A percentile compares a stretch with the other conserved stretches of the same genome.
phyloP scores from a whole-genome alignment of 2,113 vertebrate genomes.

The Catagonus wagneri region DNA sequence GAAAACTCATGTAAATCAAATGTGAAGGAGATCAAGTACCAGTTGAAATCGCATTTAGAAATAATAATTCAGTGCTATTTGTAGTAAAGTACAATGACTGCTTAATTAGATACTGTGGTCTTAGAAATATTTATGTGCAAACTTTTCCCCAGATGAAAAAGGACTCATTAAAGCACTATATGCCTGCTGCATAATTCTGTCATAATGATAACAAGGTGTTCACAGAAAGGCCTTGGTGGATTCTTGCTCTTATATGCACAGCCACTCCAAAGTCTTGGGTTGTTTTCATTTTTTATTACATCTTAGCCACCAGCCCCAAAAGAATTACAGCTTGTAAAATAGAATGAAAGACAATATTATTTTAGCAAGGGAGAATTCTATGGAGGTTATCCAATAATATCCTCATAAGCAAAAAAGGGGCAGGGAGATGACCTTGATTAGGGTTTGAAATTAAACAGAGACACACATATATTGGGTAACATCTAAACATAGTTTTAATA shows the following conservation, averaged over 20 bases:
- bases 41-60: conserved; percentile 26
- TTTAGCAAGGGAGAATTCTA: neutral
- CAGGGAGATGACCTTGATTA: neutral
- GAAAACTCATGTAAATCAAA: neutral
- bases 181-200: neutral
- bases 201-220: neutral
- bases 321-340: neutral
- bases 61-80: conserved; percentile 4
- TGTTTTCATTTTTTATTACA: conserved; percentile 25
- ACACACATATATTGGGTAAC: neutral
- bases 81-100: neutral
- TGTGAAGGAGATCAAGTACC: conserved; percentile 23
- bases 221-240: neutral
- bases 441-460: neutral
- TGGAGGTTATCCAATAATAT: neutral
- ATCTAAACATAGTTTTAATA: neutral
- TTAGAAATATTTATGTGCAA: conserved; percentile 33
- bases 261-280: neutral
- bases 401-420: neutral
- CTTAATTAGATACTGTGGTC: neutral
- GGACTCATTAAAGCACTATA: neutral
- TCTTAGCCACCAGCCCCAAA: neutral
- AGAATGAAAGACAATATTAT: neutral
- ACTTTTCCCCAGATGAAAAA: neutral
- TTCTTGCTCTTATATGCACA: neutral